These are phyloP conservation scores for Hippoglossus stenolepis DNA, from an alignment of 2,113 vertebrate species.

Conservation along the genomic window DNA sequence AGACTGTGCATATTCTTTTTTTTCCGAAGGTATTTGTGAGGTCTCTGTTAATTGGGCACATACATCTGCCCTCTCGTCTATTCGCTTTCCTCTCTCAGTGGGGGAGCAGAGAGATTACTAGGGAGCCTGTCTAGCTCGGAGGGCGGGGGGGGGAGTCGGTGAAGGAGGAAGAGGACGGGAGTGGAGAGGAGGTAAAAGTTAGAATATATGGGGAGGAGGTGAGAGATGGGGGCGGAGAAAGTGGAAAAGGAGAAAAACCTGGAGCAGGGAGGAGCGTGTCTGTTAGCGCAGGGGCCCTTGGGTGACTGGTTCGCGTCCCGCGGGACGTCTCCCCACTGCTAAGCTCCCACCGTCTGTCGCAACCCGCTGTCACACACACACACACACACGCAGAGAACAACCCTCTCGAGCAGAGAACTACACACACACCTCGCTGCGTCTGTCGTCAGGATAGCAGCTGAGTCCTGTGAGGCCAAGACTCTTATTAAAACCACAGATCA, in stretches of 20 bases:
- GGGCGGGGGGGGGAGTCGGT: conserved; percentile 33
- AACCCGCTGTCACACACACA: conserved; percentile 67
- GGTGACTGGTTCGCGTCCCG: conserved; percentile 82
- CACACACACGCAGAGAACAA: conserved; percentile 9
- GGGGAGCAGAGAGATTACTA: conserved; percentile 75
- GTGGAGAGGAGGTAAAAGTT: no score
- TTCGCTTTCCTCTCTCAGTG: conserved; percentile 57
- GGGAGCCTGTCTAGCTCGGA: conserved; percentile 41
- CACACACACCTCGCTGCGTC: conserved; percentile 64
- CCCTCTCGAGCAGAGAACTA: conserved; percentile 25
- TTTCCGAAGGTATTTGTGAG: conserved; percentile 67
- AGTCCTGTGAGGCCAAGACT: conserved; percentile 93
- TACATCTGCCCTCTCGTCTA: conserved; percentile 57
- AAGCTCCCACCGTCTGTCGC: conserved; percentile 74
- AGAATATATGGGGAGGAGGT: not conserved
- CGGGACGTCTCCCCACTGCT: conserved; percentile 69
- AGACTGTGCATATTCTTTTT: conserved; percentile 16
- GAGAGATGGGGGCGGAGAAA: not conserved
- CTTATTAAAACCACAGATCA: conserved; percentile 99
- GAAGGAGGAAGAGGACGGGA: conserved; percentile 8
- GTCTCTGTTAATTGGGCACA: conserved; percentile 65
- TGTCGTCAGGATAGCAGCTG: conserved; percentile 95
- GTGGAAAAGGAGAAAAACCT: not conserved
- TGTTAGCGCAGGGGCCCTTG: conserved; percentile 83
- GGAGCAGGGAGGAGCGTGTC: conserved; percentile 41